A percentile compares a stretch with the other conserved stretches of the same genome.
These are phyloP conservation scores for Sebastes steindachneri DNA, from an alignment of 2,797 vertebrate species.

Conservation along the genomic window DNA sequence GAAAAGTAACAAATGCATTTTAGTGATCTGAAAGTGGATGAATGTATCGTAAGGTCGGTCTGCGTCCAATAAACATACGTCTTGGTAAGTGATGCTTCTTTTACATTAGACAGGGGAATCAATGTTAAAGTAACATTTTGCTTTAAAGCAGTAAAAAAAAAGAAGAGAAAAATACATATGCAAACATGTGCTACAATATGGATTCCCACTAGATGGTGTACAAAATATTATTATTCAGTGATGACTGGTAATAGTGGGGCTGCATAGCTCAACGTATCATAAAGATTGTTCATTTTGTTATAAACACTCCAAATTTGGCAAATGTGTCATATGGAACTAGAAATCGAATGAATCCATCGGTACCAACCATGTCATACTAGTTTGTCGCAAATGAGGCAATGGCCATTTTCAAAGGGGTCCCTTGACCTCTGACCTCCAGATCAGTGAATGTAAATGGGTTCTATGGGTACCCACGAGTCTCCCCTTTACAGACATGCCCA, in stretches of 20 bases:
- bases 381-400: no score
- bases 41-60: constrained; percentile 67
- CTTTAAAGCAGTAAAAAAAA: neutral
- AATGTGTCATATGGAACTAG: no score
- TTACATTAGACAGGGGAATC: constrained; percentile 57
- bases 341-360: no score
- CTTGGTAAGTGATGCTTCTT: constrained; percentile 76
- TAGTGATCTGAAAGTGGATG: constrained; percentile 68
- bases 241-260: neutral
- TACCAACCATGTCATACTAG: no score
- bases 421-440: no score
- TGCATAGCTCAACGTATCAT: no score
- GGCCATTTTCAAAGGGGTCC: no score
- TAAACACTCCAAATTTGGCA: no score
- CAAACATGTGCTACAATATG: neutral
- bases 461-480: no score
- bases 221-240: constrained; percentile 3
- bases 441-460: no score
- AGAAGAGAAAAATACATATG: neutral
- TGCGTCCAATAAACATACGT: constrained; percentile 64
- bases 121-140: constrained; percentile 8
- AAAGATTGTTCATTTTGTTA: no score
- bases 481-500: no score
- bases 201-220: constrained; percentile 6
- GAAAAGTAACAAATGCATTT: constrained; percentile 60